Conservation (phyloP, 2,888 invertebrate species). For the Beris morrisii region DNA sequence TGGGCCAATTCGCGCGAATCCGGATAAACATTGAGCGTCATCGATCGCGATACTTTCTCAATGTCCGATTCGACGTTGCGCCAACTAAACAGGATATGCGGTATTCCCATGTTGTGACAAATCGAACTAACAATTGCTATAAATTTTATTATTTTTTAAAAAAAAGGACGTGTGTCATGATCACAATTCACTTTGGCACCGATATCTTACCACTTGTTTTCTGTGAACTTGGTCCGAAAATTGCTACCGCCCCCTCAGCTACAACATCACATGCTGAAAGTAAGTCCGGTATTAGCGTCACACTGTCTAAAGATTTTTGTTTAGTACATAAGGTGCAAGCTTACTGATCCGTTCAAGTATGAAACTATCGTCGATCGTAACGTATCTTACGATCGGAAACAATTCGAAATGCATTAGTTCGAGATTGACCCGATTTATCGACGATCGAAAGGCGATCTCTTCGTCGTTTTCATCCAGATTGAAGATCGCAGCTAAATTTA, state of each 20-base stretch:
- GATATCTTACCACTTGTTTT: conserved; percentile 48
- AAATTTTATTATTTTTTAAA: conserved; percentile 4
- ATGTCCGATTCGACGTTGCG: conserved; percentile 56
- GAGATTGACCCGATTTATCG: conserved; percentile 58
- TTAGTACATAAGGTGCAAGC: conserved; percentile 19
- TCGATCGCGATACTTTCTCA: conserved; percentile 57
- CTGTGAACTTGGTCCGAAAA: conserved; percentile 67
- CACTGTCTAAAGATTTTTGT: conserved; percentile 1
- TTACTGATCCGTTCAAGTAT: conserved; percentile 25
- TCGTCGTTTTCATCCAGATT: conserved; percentile 60
- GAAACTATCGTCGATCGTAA: conserved; percentile 19
- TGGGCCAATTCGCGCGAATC: conserved; percentile 65
- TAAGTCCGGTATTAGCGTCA: neutral
- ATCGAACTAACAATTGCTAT: conserved; percentile 58
- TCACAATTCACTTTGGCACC: conserved; percentile 58
- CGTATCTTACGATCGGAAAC: conserved; percentile 13
- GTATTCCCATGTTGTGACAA: conserved; percentile 66
- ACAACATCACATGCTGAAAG: conserved; percentile 67
- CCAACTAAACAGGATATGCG: conserved; percentile 66
- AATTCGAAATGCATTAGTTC: conserved; percentile 13
- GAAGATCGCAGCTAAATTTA: conserved; percentile 57
- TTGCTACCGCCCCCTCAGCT: conserved; percentile 67
- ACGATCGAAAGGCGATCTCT: conserved; percentile 63
- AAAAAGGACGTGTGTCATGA: neutral
- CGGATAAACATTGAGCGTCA: conserved; percentile 72